phyloP scores from a whole-genome alignment of 2,888 invertebrate species.

The Acanthosepion lycidas region DNA sequence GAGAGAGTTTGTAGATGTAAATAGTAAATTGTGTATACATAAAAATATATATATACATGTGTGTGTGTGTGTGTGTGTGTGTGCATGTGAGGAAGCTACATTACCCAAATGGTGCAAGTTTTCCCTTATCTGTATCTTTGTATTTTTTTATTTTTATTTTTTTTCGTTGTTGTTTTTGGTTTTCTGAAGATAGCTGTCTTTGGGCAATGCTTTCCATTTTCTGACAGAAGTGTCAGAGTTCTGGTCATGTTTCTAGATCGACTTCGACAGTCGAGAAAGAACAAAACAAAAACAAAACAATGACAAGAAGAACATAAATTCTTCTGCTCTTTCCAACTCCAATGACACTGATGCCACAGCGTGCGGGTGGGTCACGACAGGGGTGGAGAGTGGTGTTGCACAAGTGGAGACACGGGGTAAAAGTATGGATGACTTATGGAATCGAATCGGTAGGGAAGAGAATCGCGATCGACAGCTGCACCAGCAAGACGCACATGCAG shows the following conservation, averaged over 20 bases:
- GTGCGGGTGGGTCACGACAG: background rate
- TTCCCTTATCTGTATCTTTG: too few relatives aligned
- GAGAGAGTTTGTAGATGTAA: too few relatives aligned
- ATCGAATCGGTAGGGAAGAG: background rate
- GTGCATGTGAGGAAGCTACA: too few relatives aligned
- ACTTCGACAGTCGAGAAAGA: background rate
- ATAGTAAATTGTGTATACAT: too few relatives aligned
- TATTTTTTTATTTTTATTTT: background rate
- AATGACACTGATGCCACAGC: background rate
- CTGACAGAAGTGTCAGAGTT: background rate
- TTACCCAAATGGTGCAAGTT: too few relatives aligned
- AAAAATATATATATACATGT: too few relatives aligned
- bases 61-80: too few relatives aligned
- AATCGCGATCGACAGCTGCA: background rate
- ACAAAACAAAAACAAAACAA: background rate
- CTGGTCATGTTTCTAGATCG: background rate
- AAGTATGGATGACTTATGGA: background rate
- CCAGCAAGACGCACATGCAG: background rate
- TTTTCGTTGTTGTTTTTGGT: background rate
- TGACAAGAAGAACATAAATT: background rate
- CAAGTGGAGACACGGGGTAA: background rate
- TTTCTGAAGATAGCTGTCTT: background rate
- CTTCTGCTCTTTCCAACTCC: background rate
- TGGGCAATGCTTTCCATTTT: background rate
- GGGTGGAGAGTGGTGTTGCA: background rate